These are phyloP conservation scores for Cryptoblepharus egeriae DNA, from an alignment of 2,797 vertebrate species.

Conservation along the genomic window DNA sequence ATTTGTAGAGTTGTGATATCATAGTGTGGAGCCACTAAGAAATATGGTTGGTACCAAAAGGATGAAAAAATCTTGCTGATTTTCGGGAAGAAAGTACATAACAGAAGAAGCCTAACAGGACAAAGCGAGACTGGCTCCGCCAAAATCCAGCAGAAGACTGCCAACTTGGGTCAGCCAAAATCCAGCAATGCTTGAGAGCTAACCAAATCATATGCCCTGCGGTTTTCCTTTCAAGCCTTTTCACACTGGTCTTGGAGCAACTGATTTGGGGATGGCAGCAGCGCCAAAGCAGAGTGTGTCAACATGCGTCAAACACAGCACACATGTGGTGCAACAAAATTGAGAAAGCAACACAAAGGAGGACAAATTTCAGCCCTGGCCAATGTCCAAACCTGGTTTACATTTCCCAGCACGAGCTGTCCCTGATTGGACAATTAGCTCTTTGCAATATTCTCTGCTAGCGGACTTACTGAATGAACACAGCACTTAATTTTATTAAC, in stretches of 20 bases:
- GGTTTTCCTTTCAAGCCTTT: conserved; percentile 66
- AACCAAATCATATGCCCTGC: conserved; percentile 29
- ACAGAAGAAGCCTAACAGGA: conserved; percentile 7
- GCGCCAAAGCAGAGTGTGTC: conserved; percentile 35
- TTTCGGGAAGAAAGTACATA: conserved; percentile 36
- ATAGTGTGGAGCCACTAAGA: conserved; percentile 38
- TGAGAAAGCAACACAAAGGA: conserved; percentile 40
- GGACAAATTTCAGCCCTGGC: conserved; percentile 49
- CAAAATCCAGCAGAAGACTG: conserved; percentile 27
- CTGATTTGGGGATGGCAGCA: conserved; percentile 46
- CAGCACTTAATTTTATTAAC: conserved; percentile 38
- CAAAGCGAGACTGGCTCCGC: not conserved
- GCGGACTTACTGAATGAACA: conserved; percentile 40
- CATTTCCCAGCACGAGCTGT: conserved; percentile 49
- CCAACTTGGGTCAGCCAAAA: conserved; percentile 42
- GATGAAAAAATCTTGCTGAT: conserved; percentile 37
- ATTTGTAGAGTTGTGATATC: not conserved
- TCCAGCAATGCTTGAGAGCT: conserved; percentile 37
- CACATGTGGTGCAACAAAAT: conserved; percentile 23
- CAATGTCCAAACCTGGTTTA: conserved; percentile 42
- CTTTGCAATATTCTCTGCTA: conserved; percentile 30
- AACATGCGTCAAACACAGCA: conserved; percentile 52
- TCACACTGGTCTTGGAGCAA: conserved; percentile 55
- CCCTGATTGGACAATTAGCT: conserved; percentile 57
- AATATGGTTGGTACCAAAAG: conserved; percentile 33